These are phyloP conservation scores for Pleuronectes platessa DNA, from an alignment of 2,113 vertebrate species.

Conservation along the genomic window DNA sequence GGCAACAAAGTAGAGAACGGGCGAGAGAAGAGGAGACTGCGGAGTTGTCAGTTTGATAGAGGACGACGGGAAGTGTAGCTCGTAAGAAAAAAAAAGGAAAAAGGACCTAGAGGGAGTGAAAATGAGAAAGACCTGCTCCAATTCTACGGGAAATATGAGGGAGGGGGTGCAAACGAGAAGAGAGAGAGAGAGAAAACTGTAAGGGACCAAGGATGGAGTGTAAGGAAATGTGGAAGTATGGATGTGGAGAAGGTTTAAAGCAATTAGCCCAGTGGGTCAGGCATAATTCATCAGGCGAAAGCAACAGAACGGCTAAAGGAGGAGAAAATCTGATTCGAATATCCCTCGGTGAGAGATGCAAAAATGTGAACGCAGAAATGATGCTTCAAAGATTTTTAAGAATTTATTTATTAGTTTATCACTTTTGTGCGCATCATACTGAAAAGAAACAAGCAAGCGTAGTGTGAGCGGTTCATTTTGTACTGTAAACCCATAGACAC, in stretches of 20 bases:
- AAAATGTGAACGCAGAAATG: neutral
- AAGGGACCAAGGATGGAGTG: conserved; percentile 22
- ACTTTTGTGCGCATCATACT: too few relatives aligned
- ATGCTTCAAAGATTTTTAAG: neutral
- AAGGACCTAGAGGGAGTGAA: conserved; percentile 34
- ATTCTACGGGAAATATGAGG: conserved; percentile 3
- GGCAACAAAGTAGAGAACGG: conserved; percentile 34
- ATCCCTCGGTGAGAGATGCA: conserved; percentile 5
- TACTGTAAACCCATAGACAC: neutral
- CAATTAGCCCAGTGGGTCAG: conserved; percentile 50
- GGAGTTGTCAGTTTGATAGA: conserved; percentile 34
- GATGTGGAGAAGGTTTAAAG: conserved; percentile 44
- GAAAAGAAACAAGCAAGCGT: neutral
- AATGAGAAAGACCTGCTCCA: conserved; percentile 29
- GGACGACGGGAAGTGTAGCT: conserved; percentile 27
- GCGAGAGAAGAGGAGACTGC: conserved; percentile 1
- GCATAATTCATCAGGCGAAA: conserved; percentile 55
- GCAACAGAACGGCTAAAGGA: conserved; percentile 15
- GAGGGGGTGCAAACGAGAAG: neutral
- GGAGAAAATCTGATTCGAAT: conserved; percentile 39
- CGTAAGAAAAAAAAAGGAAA: neutral
- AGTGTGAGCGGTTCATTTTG: neutral
- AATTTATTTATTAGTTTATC: neutral
- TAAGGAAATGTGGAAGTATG: conserved; percentile 34
- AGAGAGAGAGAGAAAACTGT: neutral